phyloP scores from a whole-genome alignment of 2,113 vertebrate genomes.

The Campylorhamphus procurvoides region DNA sequence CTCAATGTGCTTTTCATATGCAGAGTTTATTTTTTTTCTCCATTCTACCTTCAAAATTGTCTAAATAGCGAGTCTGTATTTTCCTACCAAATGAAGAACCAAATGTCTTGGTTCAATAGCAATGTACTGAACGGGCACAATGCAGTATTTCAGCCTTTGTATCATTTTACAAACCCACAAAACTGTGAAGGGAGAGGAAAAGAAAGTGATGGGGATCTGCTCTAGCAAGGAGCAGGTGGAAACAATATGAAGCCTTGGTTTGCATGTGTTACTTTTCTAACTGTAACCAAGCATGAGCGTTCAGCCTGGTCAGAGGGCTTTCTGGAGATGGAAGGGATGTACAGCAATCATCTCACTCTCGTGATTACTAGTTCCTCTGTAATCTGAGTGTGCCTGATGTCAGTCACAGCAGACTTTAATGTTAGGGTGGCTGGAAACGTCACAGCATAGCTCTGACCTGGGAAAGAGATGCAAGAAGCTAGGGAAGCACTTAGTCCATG shows the following conservation, averaged over 20 bases:
- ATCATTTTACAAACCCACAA: neutral
- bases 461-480: neutral
- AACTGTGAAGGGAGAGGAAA: neutral
- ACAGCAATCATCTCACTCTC: neutral
- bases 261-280: neutral
- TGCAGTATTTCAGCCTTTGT: neutral
- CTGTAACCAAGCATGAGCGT: neutral
- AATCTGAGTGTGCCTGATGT: neutral
- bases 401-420: neutral
- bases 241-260: neutral
- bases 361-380: neutral
- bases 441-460: neutral
- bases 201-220: neutral
- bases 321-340: neutral
- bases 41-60: neutral
- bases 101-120: neutral
- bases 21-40: neutral
- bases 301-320: neutral
- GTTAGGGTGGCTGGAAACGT: neutral
- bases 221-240: neutral
- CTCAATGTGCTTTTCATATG: neutral
- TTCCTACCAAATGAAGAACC: neutral
- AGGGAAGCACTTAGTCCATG: neutral
- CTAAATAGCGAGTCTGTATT: neutral
- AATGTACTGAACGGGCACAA: neutral